phyloP scores from a whole-genome alignment of 2,113 vertebrate genomes.

The Bubo scandiacus region DNA sequence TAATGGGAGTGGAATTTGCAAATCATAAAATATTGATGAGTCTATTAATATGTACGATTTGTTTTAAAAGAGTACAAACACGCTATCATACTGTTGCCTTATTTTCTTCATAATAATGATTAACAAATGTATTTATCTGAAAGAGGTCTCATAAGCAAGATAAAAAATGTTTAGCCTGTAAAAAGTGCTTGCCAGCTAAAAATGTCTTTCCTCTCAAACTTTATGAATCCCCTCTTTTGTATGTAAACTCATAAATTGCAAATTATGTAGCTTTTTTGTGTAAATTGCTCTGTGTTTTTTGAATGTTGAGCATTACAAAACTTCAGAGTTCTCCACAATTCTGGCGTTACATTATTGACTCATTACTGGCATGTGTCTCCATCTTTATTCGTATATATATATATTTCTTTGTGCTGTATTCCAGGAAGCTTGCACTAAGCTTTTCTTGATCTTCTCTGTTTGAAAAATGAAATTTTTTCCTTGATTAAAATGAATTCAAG shows the following conservation, averaged over 20 bases:
- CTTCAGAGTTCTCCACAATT: neutral
- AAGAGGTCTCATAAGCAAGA: conserved; percentile 62
- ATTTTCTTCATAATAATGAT: conserved; percentile 27
- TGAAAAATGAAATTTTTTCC: neutral
- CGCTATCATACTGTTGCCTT: neutral
- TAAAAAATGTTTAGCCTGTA: conserved; percentile 51
- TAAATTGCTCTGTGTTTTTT: conserved; percentile 38
- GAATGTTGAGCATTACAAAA: conserved; percentile 35
- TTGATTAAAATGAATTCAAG: neutral
- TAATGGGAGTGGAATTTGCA: conserved; percentile 48
- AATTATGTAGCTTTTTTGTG: neutral
- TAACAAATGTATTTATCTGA: conserved; percentile 64
- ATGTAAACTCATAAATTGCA: conserved; percentile 28
- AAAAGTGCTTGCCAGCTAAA: conserved; percentile 62
- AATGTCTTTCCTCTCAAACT: conserved; percentile 43
- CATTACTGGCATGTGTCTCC: neutral
- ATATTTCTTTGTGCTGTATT: neutral
- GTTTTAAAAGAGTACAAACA: conserved; percentile 21
- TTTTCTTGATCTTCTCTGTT: neutral
- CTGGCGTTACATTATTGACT: neutral
- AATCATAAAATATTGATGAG: conserved; percentile 17
- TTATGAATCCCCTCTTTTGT: conserved; percentile 43
- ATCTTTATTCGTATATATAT: neutral
- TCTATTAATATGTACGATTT: neutral
- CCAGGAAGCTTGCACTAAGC: too few relatives aligned